Evolutionary conservation across 1,140 invertebrate species (phyloP), one percentile per base, ranked within the genome.

Genomic region (Drosophila aff.): DNA sequence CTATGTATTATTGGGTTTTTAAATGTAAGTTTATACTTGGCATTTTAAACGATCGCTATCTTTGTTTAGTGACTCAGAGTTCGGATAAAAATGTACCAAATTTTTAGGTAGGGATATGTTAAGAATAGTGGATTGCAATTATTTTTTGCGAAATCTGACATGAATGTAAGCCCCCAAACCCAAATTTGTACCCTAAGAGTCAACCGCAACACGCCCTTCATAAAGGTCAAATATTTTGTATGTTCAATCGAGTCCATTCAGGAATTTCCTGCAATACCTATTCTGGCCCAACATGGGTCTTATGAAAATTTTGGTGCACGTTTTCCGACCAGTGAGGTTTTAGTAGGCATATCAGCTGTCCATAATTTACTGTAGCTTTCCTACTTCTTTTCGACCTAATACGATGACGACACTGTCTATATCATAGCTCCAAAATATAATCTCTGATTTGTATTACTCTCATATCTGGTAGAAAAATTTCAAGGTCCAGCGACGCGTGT

Each of bases 11-110:
- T 87, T 57, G 38, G 79, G 21, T 52, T 81, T 50, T 50, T 72
- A 1, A 79, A 87, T 62, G 84, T 87, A 87, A 87, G 83, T 61
- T 43, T 23, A 28, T 31, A 52, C 15, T 66, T 71, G 40, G 33
- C n/a, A 55, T 66, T 71, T 31, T 23, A 23, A 13, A 36, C 41
- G 3, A 15, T 23, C 6, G 36, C 8, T 2, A 40, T 31, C 3
- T 7, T 40, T 15, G 28, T 23, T 36, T 11, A 63, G 40, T 43
- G 11, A 36, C 16, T 44, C 11, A 43, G 18, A 21, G 31, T 28
- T 21, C 4, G 9, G 9, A 4, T 16, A 23, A 23, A 23, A 7
- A 23, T 36, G 9, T 40, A 26, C 3, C 36, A 16, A 7, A n/a
- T 7, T 8, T 58, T 26, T 11, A 6, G 9, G 3, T 40, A 10